Evolutionary conservation across 2,797 vertebrate genomes (phyloP).

Genomic region (Adelosebastes latens): DNA sequence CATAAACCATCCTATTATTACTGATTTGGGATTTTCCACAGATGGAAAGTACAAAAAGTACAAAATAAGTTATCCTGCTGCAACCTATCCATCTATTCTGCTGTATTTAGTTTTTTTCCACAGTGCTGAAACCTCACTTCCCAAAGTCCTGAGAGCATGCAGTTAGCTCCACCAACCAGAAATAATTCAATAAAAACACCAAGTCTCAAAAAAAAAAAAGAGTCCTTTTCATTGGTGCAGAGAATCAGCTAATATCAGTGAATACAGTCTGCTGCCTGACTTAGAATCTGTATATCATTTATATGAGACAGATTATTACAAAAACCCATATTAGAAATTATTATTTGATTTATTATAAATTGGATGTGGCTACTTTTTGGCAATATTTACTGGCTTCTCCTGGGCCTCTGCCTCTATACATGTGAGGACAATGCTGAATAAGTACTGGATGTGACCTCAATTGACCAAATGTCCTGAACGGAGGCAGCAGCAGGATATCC

Average conservation of each 20-base stretch:
- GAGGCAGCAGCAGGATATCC: constrained; percentile 30
- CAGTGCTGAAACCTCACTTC: neutral
- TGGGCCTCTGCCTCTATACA: neutral
- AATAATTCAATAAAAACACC: neutral
- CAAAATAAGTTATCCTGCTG: neutral
- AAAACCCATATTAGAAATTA: neutral
- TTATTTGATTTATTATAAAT: neutral
- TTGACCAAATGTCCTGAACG: constrained; percentile 20
- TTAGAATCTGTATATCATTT: neutral
- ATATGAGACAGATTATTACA: neutral
- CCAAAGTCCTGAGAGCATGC: neutral
- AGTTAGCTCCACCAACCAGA: neutral
- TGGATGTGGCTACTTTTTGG: neutral
- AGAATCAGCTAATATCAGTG: neutral
- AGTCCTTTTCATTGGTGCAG: neutral
- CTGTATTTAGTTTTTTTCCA: neutral
- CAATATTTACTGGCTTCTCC: neutral
- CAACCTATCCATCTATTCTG: neutral
- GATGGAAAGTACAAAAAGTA: neutral
- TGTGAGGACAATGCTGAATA: neutral
- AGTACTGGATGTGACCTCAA: constrained; percentile 2
- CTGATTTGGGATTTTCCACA: neutral
- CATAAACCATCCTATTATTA: neutral
- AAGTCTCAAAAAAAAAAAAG: neutral
- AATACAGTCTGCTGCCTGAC: neutral